Percentiles rank a stretch among this genome's conserved stretches.
Conservation (phyloP, 92 coral and sea anemone species). For the Virgularia gustaviana region DNA sequence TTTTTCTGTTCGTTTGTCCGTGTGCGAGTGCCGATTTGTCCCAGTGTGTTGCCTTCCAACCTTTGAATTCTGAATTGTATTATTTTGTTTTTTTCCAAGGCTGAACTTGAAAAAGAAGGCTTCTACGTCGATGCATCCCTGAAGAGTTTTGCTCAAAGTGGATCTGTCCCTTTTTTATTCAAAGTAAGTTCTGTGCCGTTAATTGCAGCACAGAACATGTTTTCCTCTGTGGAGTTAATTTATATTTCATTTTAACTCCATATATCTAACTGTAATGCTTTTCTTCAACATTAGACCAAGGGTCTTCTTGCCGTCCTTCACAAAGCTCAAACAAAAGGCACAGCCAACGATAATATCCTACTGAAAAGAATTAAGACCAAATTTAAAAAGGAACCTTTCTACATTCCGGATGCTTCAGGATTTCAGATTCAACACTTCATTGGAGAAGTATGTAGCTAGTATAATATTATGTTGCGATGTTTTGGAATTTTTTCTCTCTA, state of each 20-base stretch:
- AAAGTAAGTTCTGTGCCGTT: conserved; percentile 12
- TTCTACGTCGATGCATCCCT: background rate
- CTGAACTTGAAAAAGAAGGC: conserved; percentile 13
- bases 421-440: conserved; percentile 19
- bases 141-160: background rate
- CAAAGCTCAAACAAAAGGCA: background rate
- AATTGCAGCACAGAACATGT: background rate
- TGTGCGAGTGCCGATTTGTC: background rate
- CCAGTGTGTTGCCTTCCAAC: background rate
- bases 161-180: conserved; percentile 11
- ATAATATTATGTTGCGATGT: no score
- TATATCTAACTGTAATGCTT: background rate
- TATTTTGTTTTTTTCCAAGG: background rate
- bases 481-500: no score
- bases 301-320: conserved; percentile 16
- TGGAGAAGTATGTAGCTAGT: conserved; percentile 4
- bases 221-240: no score
- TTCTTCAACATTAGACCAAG: background rate
- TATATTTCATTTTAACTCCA: background rate
- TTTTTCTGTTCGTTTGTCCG: background rate
- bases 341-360: background rate
- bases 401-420: background rate
- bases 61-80: background rate
- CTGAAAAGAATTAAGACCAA: background rate
- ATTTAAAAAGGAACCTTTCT: conserved; percentile 12